These are phyloP conservation scores for Bucorvus abyssinicus DNA, from an alignment of 2,797 vertebrate genomes.

Conservation along the genomic window DNA sequence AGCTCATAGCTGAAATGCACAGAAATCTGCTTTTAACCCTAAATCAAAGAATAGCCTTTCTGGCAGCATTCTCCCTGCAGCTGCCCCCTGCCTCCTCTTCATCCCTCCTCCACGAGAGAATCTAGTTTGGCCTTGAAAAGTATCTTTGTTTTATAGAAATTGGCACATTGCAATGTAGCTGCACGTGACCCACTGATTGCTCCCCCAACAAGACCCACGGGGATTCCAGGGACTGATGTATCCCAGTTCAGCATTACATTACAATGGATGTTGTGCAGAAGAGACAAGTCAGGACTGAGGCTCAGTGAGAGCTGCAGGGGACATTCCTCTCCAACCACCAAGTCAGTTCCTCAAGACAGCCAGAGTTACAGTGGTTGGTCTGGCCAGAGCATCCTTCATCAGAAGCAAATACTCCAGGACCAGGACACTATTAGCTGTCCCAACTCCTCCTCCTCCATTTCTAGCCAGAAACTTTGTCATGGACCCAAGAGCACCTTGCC, in stretches of 20 bases:
- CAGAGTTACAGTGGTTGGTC: background rate
- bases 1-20: background rate
- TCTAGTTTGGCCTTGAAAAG: background rate
- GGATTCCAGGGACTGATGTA: background rate
- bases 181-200: accelerated
- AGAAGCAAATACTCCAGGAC: background rate
- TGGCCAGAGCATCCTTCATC: background rate
- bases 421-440: background rate
- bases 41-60: conserved; percentile 15
- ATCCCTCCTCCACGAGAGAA: background rate
- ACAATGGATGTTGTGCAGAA: accelerated
- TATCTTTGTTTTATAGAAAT: background rate
- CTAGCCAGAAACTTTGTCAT: background rate
- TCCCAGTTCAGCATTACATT: background rate
- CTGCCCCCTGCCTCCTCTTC: background rate
- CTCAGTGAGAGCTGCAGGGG: background rate
- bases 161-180: background rate
- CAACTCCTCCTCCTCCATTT: background rate
- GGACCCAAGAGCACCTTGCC: background rate
- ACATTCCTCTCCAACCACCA: background rate
- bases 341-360: background rate
- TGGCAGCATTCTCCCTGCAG: background rate
- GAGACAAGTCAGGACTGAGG: background rate
- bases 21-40: conserved; percentile 30
- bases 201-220: background rate